These are phyloP conservation scores for Turdus rufiventris DNA, from an alignment of 2,113 vertebrate genomes.

Conservation along the genomic window DNA sequence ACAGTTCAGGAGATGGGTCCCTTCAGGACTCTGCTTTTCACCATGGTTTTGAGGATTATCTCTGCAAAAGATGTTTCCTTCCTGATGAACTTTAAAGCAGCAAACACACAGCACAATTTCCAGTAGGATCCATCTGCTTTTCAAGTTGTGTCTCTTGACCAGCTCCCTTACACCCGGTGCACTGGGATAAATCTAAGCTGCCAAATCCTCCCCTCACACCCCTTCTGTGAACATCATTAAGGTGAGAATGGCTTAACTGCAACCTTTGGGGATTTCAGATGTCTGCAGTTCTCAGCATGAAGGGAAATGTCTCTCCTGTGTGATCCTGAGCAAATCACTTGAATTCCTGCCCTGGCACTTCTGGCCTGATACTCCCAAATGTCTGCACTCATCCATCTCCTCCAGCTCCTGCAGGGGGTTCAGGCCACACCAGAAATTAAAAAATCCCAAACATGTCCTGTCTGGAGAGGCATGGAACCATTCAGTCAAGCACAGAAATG, in stretches of 20 bases:
- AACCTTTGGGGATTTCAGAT: not conserved
- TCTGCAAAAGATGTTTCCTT: not conserved
- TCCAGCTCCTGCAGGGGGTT: not conserved
- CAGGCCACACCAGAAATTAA: not conserved
- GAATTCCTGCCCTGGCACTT: not conserved
- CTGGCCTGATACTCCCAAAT: not conserved
- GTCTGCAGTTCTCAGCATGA: not conserved
- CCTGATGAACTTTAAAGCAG: conserved; percentile 15
- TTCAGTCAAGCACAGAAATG: not conserved
- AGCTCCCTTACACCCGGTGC: accelerated
- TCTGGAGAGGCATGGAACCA: not conserved
- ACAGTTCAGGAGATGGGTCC: not conserved
- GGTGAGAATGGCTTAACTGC: not conserved
- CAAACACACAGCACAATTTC: not conserved
- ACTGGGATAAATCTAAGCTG: not conserved
- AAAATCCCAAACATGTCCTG: not conserved
- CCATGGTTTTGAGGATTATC: not conserved
- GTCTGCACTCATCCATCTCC: not conserved
- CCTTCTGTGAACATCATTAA: not conserved
- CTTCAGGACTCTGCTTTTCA: not conserved
- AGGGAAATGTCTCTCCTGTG: not conserved
- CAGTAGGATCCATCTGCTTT: not conserved
- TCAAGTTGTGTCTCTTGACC: not conserved
- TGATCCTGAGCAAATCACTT: not conserved
- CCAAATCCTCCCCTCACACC: not conserved